Evolutionary conservation across 2,888 invertebrate species (phyloP).

Genomic region (Drosophila kambysellisi): DNA sequence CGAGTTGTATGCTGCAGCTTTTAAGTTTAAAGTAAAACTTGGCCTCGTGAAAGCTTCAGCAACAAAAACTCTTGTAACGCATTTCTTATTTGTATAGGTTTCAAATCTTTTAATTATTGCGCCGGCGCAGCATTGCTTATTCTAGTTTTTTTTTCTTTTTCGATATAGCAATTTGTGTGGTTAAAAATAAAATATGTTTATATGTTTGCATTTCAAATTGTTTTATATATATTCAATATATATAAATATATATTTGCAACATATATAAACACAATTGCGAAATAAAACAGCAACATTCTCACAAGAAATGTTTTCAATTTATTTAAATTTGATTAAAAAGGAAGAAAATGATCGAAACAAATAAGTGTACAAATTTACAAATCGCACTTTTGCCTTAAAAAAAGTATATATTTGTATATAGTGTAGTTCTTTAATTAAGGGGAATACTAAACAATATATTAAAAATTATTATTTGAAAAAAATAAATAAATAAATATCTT

Average conservation of each 20-base stretch:
- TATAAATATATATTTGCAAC: neutral
- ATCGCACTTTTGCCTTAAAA: neutral
- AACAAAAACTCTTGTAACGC: neutral
- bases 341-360: neutral
- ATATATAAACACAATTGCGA: neutral
- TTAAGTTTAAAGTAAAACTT: neutral
- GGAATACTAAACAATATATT: neutral
- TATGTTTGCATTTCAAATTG: neutral
- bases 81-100: neutral
- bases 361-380: neutral
- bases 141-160: neutral
- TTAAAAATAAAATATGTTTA: neutral
- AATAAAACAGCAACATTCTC: neutral
- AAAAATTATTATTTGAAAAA: neutral
- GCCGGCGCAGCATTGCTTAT: neutral
- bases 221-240: neutral
- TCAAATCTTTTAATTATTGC: neutral
- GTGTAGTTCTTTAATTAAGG: neutral
- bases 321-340: neutral
- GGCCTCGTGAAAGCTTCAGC: neutral
- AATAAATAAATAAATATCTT: neutral
- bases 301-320: neutral
- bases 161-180: neutral
- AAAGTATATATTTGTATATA: no score
- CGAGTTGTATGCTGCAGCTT: neutral